Conservation (phyloP, 2,113 vertebrate species). For the Alethe diademata region DNA sequence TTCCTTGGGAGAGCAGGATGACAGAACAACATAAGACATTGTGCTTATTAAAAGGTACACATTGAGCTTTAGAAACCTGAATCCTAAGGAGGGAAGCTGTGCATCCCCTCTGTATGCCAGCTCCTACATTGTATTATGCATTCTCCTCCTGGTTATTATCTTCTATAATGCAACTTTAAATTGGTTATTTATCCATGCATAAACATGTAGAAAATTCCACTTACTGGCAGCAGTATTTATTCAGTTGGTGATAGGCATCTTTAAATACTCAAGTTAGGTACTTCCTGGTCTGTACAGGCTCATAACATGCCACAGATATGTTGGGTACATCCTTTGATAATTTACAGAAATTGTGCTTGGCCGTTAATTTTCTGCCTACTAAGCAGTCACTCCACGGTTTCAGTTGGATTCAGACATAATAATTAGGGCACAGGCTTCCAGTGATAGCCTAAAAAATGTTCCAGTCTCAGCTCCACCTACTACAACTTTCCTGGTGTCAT, state of each 20-base stretch:
- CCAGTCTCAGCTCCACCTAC: background rate
- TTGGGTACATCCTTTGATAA: background rate
- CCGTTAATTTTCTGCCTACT: background rate
- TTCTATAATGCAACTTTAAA: background rate
- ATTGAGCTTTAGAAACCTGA: background rate
- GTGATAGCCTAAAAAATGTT: background rate
- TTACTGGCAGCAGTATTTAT: background rate
- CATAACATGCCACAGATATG: background rate
- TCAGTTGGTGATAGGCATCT: background rate
- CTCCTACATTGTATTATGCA: background rate
- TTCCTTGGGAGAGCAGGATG: background rate
- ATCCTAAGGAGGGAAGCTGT: background rate
- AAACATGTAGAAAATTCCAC: background rate
- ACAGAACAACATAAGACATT: background rate
- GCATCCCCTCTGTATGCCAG: background rate
- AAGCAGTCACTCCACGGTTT: background rate
- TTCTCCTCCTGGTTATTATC: background rate
- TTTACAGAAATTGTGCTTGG: background rate
- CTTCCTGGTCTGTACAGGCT: background rate
- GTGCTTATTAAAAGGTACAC: background rate
- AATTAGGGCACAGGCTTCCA: background rate
- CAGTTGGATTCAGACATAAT: background rate
- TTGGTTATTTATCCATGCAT: background rate
- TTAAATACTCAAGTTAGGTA: background rate
- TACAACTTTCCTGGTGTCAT: background rate